Base-by-base conservation (phyloP, 2,113 vertebrate genomes). In the Capreolus pygargus region DNA sequence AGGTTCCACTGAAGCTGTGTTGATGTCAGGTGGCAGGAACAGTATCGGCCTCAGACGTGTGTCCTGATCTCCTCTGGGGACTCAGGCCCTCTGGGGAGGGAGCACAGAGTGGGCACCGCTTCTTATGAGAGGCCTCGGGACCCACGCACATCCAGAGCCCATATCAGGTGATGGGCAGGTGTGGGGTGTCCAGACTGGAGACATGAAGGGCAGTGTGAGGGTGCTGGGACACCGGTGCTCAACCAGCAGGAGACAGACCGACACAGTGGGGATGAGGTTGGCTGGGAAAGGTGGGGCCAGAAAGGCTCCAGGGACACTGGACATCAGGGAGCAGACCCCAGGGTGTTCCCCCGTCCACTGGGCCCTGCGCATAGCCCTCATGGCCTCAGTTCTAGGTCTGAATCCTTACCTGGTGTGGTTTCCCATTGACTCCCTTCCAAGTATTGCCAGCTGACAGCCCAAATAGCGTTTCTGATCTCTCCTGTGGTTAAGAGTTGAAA, bases 401-500 rank as follows among this genome's bases (percentile, higher is more conserved):
- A 4, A 1, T 39, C 82, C 36, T n/a, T 16, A 13, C 21, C 33
- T 14, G 50, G 36, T 45, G 2, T 8, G 7, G 61, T 74, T 57
- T 36, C 10, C 16, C 39, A 39, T n/a, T 4, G 10, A 6, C 7
- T 1, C 50, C 33, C 17, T 47, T 4, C 43, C 11, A 23, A n/a
- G 54, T 36, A 1, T 45, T 6, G 70, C 21, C 19, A 1, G 7
- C 39, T 2, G 15, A 50, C 7, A 25, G 43, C 8, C 33, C 12
- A 1, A 7, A 70, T 0, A 5, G 30, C 0, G 1, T 10, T 39
- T n/a, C 36, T 7, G 4, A 15, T 3, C 43, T 47, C 39, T 64
- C 43, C 43, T 1, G 0, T 1, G 27, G 25, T 47, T 55, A 39
- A 58, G 25, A 27, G 30, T 7, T n/a, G 14, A 19, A n/a, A 58